phyloP scores from a whole-genome alignment of 1,140 invertebrate genomes.

The Bombus ignitus region DNA sequence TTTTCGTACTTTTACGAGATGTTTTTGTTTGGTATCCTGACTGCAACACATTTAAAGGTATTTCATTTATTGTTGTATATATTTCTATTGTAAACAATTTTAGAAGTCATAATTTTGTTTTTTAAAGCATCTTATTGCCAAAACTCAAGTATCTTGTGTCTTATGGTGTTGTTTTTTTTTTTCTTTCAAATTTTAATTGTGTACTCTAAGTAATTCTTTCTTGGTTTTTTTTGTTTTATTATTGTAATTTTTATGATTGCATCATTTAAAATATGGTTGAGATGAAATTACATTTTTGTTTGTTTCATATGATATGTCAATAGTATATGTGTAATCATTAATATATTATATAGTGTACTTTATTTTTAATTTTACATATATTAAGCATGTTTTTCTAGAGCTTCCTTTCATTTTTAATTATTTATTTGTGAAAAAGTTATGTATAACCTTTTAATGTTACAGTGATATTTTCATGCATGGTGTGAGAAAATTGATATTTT shows the following conservation, averaged over 20 bases:
- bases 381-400: neutral
- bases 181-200: neutral
- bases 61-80: neutral
- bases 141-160: no score
- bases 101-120: neutral
- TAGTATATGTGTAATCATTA: neutral
- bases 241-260: no score
- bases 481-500: constrained; percentile 58
- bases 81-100: neutral
- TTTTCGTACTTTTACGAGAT: neutral
- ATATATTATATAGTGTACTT: neutral
- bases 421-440: neutral
- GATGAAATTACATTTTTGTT: neutral
- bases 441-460: neutral
- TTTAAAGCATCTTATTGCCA: no score
- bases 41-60: neutral
- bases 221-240: neutral
- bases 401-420: neutral
- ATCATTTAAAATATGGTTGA: no score
- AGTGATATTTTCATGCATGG: neutral
- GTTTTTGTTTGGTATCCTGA: neutral
- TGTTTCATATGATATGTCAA: neutral
- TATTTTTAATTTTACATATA: neutral
- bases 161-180: neutral
- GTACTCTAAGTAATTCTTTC: neutral